Evolutionary conservation across 1,140 invertebrate species (phyloP), one percentile per base, ranked within the genome.

Genomic region (Nymphalis io): DNA sequence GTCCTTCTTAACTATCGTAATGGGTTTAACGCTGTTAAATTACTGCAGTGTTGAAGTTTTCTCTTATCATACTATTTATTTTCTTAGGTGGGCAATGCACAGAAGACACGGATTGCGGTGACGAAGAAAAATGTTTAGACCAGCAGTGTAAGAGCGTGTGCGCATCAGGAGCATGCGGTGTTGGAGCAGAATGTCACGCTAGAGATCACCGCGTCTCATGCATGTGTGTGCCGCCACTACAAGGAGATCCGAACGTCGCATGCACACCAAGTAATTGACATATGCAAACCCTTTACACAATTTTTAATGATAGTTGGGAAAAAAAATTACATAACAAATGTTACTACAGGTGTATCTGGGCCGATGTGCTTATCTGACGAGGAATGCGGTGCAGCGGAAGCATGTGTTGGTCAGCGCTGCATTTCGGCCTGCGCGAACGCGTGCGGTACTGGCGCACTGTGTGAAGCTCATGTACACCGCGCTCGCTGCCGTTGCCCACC

Each of bases 401-500:
- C 96, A 1, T 98, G 97, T 83, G 94, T 97, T 16, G 94, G 95
- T 68, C 93, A 94, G 72, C 92, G 94, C 27, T 98, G 97, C 80
- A 94, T 95, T 82, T 94, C 97, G 85, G 96, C 96, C 3, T 98
- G 97, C 80, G 93, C 95, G 2, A 93, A 94, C 40, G 95, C 96
- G 1, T 98, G 97, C 83, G 96, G 96, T 40, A 88, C 93, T 11
- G 94, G 95, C 73, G 96, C 97, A 0, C 93, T 96, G 61, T 98
- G 97, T 79, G 89, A 94, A 15, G 94, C 95, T 0, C 90, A 92
- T 20, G 92, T 94, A 72, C 96, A 97, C 81, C 94, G 96, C 76
- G 95, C 96, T 4, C 94, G 94, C 11, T 98, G 97, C 81, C 93
- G 93, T 72, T 98, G 97, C 89, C 96, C 96, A 23, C 93, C 95